phyloP scores from a whole-genome alignment of 2,888 invertebrate genomes.

The Eudasyphora cyanicolor region DNA sequence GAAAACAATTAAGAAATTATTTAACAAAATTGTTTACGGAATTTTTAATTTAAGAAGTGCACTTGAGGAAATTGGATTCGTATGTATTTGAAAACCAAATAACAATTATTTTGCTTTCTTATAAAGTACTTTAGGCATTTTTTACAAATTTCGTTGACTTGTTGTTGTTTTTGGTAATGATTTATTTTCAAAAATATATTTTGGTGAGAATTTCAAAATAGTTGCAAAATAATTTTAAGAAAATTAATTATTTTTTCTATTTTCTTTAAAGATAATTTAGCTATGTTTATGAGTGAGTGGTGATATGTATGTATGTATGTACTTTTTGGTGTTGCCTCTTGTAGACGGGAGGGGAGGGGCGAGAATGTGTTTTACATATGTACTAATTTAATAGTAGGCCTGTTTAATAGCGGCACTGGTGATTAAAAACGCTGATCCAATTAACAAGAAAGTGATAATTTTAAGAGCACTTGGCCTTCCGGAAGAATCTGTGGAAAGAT shows the following conservation, averaged over 20 bases:
- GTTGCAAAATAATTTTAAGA: neutral
- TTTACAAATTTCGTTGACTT: no score
- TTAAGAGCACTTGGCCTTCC: slow-evolving; percentile 80
- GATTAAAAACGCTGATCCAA: slow-evolving; percentile 78
- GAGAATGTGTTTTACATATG: no score
- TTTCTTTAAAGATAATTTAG: slow-evolving; percentile 20
- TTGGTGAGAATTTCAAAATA: neutral
- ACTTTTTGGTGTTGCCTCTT: neutral
- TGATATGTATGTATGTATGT: neutral
- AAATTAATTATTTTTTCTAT: neutral
- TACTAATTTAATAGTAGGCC: slow-evolving; percentile 71
- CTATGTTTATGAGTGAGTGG: no score
- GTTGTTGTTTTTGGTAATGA: neutral
- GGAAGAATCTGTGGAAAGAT: slow-evolving; percentile 77
- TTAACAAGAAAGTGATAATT: slow-evolving; percentile 79
- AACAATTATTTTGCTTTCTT: slow-evolving; percentile 12
- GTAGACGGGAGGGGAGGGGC: neutral
- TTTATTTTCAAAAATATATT: neutral
- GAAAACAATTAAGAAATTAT: neutral
- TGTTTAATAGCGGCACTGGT: slow-evolving; percentile 79
- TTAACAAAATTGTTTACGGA: neutral
- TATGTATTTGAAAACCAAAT: neutral
- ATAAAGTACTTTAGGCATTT: neutral
- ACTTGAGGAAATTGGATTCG: neutral
- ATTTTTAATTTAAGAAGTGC: neutral